These are phyloP conservation scores for Smittia sp. DNA, from an alignment of 2,888 invertebrate genomes.

Conservation along the genomic window DNA sequence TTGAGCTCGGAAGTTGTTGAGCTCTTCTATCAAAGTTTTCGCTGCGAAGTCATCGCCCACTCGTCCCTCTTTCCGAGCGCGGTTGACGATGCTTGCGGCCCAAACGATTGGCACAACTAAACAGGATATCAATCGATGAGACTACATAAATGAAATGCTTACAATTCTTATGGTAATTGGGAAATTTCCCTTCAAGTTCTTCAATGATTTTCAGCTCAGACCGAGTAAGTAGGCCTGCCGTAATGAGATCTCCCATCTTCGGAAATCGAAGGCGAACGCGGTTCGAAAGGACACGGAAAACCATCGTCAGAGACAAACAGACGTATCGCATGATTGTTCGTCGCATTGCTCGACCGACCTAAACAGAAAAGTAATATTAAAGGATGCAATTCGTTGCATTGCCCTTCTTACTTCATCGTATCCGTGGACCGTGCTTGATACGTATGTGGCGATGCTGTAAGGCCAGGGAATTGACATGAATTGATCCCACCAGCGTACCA, in stretches of 20 bases:
- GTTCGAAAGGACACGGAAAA: conserved; percentile 57
- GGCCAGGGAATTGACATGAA: conserved; percentile 58
- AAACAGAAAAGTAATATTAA: too few species aligned
- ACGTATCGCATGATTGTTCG: conserved; percentile 59
- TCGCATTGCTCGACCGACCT: conserved; percentile 45
- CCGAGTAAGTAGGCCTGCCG: conserved; percentile 56
- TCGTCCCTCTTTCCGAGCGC: conserved; percentile 57
- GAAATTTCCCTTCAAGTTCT: conserved; percentile 55
- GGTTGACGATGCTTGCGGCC: conserved; percentile 58
- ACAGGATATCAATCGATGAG: too few species aligned
- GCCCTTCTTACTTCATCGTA: conserved; percentile 54
- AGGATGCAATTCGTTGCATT: conserved; percentile 54
- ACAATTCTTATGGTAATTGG: conserved; percentile 57
- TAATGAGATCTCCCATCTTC: conserved; percentile 57
- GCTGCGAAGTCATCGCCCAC: conserved; percentile 61
- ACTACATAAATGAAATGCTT: too few species aligned
- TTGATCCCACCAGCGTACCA: conserved; percentile 27
- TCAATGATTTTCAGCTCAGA: conserved; percentile 57
- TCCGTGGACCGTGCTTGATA: conserved; percentile 59
- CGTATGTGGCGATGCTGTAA: conserved; percentile 59
- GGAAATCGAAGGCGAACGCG: conserved; percentile 59
- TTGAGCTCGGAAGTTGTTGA: conserved; percentile 59
- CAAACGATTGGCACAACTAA: conserved; percentile 60
- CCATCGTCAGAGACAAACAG: conserved; percentile 56
- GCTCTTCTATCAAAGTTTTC: conserved; percentile 60